These are phyloP conservation scores for Limnothrissa miodon DNA, from an alignment of 2,113 vertebrate genomes.

Conservation along the genomic window DNA sequence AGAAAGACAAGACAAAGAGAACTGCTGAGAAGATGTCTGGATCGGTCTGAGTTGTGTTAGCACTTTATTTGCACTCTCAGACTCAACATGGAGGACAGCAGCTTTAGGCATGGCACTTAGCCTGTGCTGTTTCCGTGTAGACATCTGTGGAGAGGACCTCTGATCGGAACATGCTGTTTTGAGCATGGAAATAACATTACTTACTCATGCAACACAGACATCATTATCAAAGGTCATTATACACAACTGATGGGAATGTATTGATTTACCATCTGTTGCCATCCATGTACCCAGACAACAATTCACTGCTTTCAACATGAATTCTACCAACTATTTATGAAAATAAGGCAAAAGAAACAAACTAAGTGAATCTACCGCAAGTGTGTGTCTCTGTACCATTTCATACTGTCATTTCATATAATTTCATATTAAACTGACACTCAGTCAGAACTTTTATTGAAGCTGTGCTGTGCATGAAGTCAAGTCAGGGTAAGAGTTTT, in stretches of 20 bases:
- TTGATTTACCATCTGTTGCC: background rate
- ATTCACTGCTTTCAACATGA: background rate
- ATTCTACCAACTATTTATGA: background rate
- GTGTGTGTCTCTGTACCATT: background rate
- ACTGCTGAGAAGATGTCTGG: background rate
- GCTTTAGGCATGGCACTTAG: background rate
- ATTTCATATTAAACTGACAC: background rate
- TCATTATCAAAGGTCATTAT: conserved; percentile 2
- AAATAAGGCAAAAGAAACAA: background rate
- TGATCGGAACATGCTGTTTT: background rate
- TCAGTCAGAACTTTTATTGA: no score
- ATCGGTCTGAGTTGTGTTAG: conserved; percentile 7
- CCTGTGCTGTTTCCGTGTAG: background rate
- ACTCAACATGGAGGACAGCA: background rate
- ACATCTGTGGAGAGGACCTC: background rate
- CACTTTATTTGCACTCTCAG: background rate
- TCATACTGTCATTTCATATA: background rate
- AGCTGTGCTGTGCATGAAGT: no score
- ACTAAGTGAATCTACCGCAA: no score
- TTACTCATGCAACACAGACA: background rate
- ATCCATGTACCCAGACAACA: background rate
- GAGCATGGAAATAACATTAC: background rate
- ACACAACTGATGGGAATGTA: background rate
- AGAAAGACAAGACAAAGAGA: background rate
- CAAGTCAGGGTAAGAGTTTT: no score